Evolutionary conservation across 1,140 invertebrate species (phyloP).

Genomic region (Sinonovacula constricta): DNA sequence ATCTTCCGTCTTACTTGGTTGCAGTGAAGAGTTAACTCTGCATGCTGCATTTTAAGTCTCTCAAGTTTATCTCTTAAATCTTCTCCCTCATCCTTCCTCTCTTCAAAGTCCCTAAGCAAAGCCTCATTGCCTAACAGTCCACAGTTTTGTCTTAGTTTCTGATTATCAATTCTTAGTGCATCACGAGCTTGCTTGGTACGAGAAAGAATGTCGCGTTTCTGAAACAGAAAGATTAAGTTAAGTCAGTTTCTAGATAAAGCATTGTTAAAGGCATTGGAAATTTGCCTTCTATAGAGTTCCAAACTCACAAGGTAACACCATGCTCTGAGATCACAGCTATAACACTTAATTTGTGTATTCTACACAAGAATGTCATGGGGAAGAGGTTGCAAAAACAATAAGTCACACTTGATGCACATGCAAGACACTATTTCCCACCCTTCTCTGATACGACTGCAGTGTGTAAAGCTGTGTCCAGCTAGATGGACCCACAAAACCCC

Average conservation of each 20-base stretch:
- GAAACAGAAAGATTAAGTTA: conserved; percentile 49
- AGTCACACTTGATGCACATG: too few relatives aligned
- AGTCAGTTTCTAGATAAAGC: neutral
- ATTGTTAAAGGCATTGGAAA: too few relatives aligned
- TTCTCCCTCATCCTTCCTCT: conserved; percentile 74
- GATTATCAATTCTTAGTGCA: conserved; percentile 76
- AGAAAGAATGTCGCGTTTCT: conserved; percentile 77
- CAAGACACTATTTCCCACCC: too few relatives aligned
- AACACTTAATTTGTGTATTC: too few relatives aligned
- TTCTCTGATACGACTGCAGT: too few relatives aligned
- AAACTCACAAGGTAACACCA: too few relatives aligned
- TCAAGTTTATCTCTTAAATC: conserved; percentile 73
- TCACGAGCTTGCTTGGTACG: conserved; percentile 78
- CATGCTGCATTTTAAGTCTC: conserved; percentile 75
- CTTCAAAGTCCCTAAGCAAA: conserved; percentile 77
- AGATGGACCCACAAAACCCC: too few relatives aligned
- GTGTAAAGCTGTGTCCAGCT: too few relatives aligned
- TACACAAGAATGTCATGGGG: too few relatives aligned
- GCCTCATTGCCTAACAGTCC: conserved; percentile 77
- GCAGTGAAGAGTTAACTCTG: conserved; percentile 75
- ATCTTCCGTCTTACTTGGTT: conserved; percentile 76
- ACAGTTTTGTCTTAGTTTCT: conserved; percentile 74
- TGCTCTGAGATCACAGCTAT: too few relatives aligned
- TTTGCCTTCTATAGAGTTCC: too few relatives aligned
- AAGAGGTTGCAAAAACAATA: too few relatives aligned